Percentiles rank a stretch among this genome's conserved stretches.
Conservation (phyloP, 2,113 vertebrate species). For the Gambusia holbrooki region DNA sequence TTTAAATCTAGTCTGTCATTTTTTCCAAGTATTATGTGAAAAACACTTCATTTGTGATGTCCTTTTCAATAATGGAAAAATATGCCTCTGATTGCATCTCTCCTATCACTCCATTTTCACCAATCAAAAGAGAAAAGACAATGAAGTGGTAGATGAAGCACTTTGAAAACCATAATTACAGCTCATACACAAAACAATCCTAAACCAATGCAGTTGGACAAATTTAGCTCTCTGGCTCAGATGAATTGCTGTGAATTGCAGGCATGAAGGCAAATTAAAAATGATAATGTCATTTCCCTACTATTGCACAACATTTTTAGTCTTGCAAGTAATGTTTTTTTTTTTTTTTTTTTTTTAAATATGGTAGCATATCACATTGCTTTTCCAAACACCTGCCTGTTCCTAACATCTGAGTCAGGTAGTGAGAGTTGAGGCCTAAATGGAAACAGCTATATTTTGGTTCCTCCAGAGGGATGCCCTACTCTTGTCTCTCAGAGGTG, state of each 20-base stretch:
- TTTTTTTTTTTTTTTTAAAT: background rate
- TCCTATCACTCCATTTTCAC: constrained; percentile 22
- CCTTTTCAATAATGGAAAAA: constrained; percentile 39
- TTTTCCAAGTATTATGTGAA: constrained; percentile 8
- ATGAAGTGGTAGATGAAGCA: constrained; percentile 13
- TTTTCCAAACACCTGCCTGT: background rate
- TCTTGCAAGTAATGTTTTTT: background rate
- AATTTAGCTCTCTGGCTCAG: background rate
- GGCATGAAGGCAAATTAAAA: background rate
- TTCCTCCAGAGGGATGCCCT: background rate
- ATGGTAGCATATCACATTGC: background rate
- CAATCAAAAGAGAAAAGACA: constrained; percentile 39
- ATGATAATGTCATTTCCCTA: background rate
- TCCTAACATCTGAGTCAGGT: background rate
- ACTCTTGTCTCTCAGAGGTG: background rate
- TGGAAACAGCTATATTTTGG: background rate
- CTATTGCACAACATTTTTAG: background rate
- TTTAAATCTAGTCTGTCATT: constrained; percentile 22
- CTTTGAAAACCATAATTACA: constrained; percentile 31
- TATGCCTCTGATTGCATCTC: constrained; percentile 41
- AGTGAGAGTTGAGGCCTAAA: background rate
- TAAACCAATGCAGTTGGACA: constrained; percentile 12
- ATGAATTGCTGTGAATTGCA: background rate
- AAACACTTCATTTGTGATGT: constrained; percentile 1
- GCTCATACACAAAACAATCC: constrained; percentile 32